Base-by-base conservation (phyloP, 2,113 vertebrate genomes). In the Lasiurus borealis region DNA sequence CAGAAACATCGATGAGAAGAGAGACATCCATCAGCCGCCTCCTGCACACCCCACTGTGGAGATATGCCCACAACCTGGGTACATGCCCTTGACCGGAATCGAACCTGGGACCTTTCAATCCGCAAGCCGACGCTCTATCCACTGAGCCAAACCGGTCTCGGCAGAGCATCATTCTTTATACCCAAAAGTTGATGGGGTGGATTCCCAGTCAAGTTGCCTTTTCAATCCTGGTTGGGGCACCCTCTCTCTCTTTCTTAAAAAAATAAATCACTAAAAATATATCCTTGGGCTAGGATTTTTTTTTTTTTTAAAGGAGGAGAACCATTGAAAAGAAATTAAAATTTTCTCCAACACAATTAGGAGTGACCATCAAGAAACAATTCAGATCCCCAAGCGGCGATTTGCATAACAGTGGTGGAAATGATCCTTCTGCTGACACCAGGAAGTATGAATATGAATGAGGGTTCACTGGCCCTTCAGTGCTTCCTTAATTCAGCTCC, bases 321-420 rank as follows among this genome's bases (percentile, higher is more conserved):
- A 27, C n/a, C 89, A 77, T 2, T n/a, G 50, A 64, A 82, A 83
- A 52, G 34, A 72, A 62, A 15, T 72, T 40, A 64, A 82, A 92
- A 84, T 36, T 78, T 36, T 54, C 52, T 62, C 8, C 16, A 80
- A 77, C 57, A 89, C 40, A 72, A 81, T 75, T 77, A 92, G 80
- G 85, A 34, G 16, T 73, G 77, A 92, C 71, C 19, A 46, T 40
- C 75, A 27, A 54, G 48, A 80, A 91, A 73, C 16, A 82, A 64
- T 62, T 92, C 82, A 50, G 34, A 71, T 71, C 66, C 34, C 12
- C 73, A 75, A 93, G 62, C 66, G 66, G 34, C 23, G 15, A 97
- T 88, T 71, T 95, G 50, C 44, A 36, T 95, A 19, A 81, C 31
- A 62, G 78, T 54, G 82, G 81, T 16, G 80, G 57, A 23, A 72